phyloP scores from a whole-genome alignment of 2,113 vertebrate species.

The Pheucticus melanocephalus region DNA sequence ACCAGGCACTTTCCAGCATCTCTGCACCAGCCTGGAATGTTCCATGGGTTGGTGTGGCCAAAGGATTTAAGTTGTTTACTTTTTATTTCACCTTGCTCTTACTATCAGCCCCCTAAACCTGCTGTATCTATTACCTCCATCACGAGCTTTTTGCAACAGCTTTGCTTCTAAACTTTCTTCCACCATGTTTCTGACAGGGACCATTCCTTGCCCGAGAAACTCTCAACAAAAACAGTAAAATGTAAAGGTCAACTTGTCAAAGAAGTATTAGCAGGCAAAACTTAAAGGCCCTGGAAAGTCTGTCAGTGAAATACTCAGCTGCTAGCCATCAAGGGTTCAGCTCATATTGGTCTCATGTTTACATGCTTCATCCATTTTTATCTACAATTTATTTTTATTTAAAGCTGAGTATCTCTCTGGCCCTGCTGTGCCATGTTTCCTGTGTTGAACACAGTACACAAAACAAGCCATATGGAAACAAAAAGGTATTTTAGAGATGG shows the following conservation, averaged over 20 bases:
- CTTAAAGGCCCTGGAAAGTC: background rate
- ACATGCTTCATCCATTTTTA: background rate
- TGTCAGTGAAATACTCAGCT: background rate
- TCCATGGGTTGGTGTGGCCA: accelerated
- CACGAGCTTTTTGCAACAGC: background rate
- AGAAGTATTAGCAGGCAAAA: background rate
- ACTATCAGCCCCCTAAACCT: background rate
- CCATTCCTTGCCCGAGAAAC: background rate
- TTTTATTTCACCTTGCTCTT: background rate
- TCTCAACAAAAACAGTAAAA: background rate
- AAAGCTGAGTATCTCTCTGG: background rate
- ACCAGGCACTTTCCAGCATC: background rate
- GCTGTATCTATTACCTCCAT: background rate
- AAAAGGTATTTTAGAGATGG: background rate
- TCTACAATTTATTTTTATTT: background rate
- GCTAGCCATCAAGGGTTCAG: background rate
- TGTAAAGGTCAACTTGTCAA: background rate
- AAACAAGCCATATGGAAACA: background rate
- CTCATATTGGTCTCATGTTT: accelerated
- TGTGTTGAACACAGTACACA: background rate
- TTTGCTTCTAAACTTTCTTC: background rate
- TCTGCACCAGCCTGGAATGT: background rate
- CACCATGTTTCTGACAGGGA: background rate
- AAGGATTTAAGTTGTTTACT: background rate
- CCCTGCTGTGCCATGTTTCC: background rate